Base-by-base conservation (phyloP, 2,113 vertebrate species). In the Chelonoidis abingdonii region DNA sequence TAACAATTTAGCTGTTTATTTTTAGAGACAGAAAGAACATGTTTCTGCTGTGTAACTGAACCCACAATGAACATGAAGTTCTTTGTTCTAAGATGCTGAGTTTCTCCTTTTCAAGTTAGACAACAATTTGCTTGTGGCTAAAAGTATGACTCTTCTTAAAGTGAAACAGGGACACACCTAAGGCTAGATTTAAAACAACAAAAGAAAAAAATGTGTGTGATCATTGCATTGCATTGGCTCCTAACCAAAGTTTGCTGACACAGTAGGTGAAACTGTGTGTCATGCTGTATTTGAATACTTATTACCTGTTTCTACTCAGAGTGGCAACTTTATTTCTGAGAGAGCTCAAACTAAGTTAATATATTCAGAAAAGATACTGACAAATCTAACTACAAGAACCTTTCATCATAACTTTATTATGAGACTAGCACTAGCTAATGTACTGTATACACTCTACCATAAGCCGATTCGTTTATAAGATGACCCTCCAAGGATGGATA, bases 181-280 rank as follows among this genome's bases (percentile, higher is more conserved):
- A 97, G 96, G 97, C 93, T 97, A 98, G 95, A 95, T 96, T 97
- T 94, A 76, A 96, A 95, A 97, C 93, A 95, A 97, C 91, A 84
- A 93, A 95, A 95, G 62, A 17, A 57, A 54, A 84, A 95, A 92
- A 94, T 87, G 25, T 89, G 6, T 97, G 96, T 93, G 96, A 97
- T 97, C 97, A 96, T 93, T 3, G 0, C 97, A 96, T 92, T 3
- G 0, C 65, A 80, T 41, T 84, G 82, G 86, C 91, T 38, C 35
- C 21, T 56, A 84, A 89, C 50, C 91, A 84, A 89, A 41, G 87
- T 96, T 95, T 98, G 97, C 96, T 98, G 97, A 98, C 95, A 98
- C 97, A 97, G 95, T 95, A 97, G 95, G 90, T 97, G 97, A 98
- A 98, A 98, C 96, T 97, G 38, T 98, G 97, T 96, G 97, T 97